These are phyloP conservation scores for Ephestia elutella DNA, from an alignment of 1,140 invertebrate species.

Conservation along the genomic window DNA sequence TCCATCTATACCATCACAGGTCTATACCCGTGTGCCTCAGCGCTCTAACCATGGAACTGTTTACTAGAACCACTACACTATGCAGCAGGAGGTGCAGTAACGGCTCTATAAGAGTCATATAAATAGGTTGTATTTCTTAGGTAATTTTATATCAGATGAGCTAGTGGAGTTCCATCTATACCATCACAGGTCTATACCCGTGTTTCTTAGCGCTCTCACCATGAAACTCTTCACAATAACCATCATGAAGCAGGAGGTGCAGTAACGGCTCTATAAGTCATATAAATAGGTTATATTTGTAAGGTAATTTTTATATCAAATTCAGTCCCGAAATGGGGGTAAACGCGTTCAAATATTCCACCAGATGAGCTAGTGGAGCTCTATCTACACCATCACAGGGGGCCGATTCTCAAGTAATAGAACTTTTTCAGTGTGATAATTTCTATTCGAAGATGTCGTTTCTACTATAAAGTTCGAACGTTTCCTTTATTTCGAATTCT, in stretches of 20 bases:
- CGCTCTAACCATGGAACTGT: conserved; percentile 87
- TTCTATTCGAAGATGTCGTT: no score
- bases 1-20: conserved; percentile 83
- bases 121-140: conserved; percentile 77
- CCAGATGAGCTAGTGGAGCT: conserved; percentile 79
- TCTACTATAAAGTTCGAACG: no score
- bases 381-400: conserved; percentile 81
- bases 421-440: no score
- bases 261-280: background rate
- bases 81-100: conserved; percentile 35
- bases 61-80: conserved; percentile 79
- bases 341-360: no score
- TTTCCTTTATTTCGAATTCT: no score
- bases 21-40: conserved; percentile 92
- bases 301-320: no score
- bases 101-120: conserved; percentile 52
- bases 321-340: no score
- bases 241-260: conserved; percentile 60
- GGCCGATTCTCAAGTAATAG: no score
- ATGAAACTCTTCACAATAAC: conserved; percentile 83
- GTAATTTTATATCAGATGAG: conserved; percentile 33
- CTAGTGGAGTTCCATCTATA: conserved; percentile 85
- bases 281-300: no score
- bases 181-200: conserved; percentile 87
- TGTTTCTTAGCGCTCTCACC: conserved; percentile 89